Base-by-base conservation (phyloP, 2,888 invertebrate genomes). In the Acrobasis repandana region DNA sequence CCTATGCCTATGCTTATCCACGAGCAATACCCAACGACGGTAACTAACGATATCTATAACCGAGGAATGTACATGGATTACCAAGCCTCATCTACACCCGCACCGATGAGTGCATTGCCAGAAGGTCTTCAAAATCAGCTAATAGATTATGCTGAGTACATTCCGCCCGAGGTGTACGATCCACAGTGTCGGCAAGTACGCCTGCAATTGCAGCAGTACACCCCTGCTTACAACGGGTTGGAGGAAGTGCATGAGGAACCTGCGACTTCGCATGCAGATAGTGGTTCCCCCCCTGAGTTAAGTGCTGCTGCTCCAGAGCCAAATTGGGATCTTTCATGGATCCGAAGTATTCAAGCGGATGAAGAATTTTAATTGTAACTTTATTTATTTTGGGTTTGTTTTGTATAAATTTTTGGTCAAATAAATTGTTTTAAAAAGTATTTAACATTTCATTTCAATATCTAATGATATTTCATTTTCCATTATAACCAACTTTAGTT, bases 251-350 rank as follows among this genome's bases (percentile, higher is more conserved):
- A 68, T 2, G 65, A 71, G 9, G 66, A 70, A 33, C 58, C 63
- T 0, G 56, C 64, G n/a, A 59, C 61, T 11, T n/a, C 51, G 0
- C 70, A 69, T 49, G 46, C 67, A 1, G 73, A 73, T 34, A 67
- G 61, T 2, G 61, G 66, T 4, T 52, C 66, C 0, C 61, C 68
- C 1, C 67, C 69, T 38, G 64, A 63, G 15, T 67, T 73, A 9
- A 70, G 64, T 59, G 69, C 71, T 2, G 56, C 70, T 3, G 56
- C 70, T 1, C 63, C 67, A 36, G 79, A 75, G 0, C 75, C 72
- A 36, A 82, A 68, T 59, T 85, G 82, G 79, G 86, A 87, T 58
- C 64, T 83, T n/a, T 85, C 88, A 0, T 87, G 87, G 88, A 77
- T 87, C 38, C 76, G 43, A n/a, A 43, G 76, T 62, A 76, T 85